Evolutionary conservation across 1,140 invertebrate genomes (phyloP).

Genomic region (Ostrea edulis): DNA sequence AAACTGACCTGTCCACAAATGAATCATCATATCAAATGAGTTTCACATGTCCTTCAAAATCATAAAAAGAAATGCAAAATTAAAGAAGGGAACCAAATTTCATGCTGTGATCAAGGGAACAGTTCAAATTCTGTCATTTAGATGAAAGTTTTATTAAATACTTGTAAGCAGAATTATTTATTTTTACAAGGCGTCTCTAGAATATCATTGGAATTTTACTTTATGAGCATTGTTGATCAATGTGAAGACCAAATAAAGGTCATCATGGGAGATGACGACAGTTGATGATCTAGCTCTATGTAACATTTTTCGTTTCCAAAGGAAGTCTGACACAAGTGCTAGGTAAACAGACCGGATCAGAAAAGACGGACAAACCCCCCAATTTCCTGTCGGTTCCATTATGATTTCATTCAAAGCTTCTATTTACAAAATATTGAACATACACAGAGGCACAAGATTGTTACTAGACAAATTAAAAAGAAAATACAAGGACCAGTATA

Average conservation of each 20-base stretch:
- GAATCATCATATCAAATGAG: conserved; percentile 2
- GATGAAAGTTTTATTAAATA: conserved; percentile 31
- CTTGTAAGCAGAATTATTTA: conserved; percentile 13
- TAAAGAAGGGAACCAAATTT: neutral
- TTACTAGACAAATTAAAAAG: conserved; percentile 12
- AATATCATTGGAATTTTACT: neutral
- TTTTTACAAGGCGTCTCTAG: neutral
- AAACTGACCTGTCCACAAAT: conserved; percentile 23
- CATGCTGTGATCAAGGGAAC: conserved; percentile 31
- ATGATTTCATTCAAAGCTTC: conserved; percentile 24
- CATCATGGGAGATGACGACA: conserved; percentile 14
- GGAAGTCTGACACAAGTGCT: conserved; percentile 27
- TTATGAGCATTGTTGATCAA: conserved; percentile 14
- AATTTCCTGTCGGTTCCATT: conserved; percentile 34
- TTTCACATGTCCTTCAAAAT: conserved; percentile 21
- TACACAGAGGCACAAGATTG: conserved; percentile 22
- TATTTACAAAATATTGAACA: conserved; percentile 37
- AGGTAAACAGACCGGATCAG: neutral
- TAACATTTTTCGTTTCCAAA: conserved; percentile 38
- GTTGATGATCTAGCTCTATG: neutral
- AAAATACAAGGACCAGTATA: neutral
- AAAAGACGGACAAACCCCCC: conserved; percentile 31
- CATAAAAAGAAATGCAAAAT: neutral
- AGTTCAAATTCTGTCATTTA: neutral
- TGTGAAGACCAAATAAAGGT: neutral